Base-by-base conservation (phyloP, 2,888 invertebrate genomes). In the Muscina levida region DNA sequence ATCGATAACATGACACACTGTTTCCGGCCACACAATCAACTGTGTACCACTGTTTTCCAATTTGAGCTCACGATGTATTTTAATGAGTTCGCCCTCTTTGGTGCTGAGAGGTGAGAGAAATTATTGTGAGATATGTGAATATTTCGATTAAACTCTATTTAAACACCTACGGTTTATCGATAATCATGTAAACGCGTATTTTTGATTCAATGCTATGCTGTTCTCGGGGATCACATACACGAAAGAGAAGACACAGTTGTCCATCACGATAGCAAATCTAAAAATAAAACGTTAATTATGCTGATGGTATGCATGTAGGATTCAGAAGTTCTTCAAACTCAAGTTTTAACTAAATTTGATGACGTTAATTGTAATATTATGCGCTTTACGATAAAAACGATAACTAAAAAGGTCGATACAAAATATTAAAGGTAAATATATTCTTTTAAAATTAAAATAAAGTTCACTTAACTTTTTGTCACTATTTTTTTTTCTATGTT, bases 21-120 rank as follows among this genome's bases (percentile, higher is more conserved):
- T 95, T 85, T 96, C 94, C 0, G 97, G 97, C 97, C 97, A 98
- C 53, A 96, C 92, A 85, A 97, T 95, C 44, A 93, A 88, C 42
- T 95, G 93, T 78, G 88, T 85, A 0, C 93, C 93, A 66, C 93
- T 92, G 79, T 93, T 93, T 87, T 93, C 92, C 81, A 95, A 88
- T 82, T 93, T 92, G 62, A 97, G 91, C 84, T 94, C 93, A 84
- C 93, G 93, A 85, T 96, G 94, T 86, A 94, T 94, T 89, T 95
- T 94, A 4, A 95, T 91, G 37, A 94, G 88, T 88, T 96, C 96
- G 0, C 95, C 95, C 90, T 96, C 96, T 6, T 85, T 84, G 4
- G 90, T 89, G 48, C 90, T 90, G 51, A 59, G n/a, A 70, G 24
- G 65, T 10, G 4, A 67, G 8, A 51, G 51, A 56, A 56, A 56